Evolutionary conservation across 2,113 vertebrate species (phyloP).

Genomic region (Pogona vitticeps): DNA sequence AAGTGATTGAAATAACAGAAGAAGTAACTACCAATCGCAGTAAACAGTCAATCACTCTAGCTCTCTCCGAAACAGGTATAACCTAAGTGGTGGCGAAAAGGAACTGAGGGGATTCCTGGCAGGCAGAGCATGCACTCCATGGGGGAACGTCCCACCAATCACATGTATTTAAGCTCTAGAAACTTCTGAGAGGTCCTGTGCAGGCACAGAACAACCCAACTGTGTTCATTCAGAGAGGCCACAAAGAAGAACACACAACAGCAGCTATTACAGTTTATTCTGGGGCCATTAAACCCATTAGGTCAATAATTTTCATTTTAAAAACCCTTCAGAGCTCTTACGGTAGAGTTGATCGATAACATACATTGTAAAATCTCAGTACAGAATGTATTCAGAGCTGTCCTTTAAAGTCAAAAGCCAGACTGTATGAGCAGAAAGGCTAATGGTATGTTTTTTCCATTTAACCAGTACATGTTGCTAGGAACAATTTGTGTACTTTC

Average conservation of each 20-base stretch:
- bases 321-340: neutral
- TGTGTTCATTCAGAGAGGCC: too few relatives aligned
- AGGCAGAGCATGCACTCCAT: too few relatives aligned
- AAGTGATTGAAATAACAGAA: too few relatives aligned
- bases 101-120: too few relatives aligned
- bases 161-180: too few relatives aligned
- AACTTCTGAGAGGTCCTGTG: too few relatives aligned
- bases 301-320: constrained; percentile 3
- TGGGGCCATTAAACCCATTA: constrained; percentile 9
- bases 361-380: neutral
- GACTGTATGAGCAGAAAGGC: neutral
- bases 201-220: too few relatives aligned
- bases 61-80: too few relatives aligned
- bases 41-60: too few relatives aligned
- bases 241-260: neutral
- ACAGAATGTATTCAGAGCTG: neutral
- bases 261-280: neutral
- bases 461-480: constrained; percentile 6
- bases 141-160: too few relatives aligned
- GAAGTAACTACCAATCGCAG: too few relatives aligned
- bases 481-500: neutral
- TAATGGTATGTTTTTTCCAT: neutral
- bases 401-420: neutral
- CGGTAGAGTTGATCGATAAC: neutral
- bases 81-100: too few relatives aligned